Evolutionary conservation across 2,888 invertebrate species (phyloP).

Genomic region (Tortricodes alternella): DNA sequence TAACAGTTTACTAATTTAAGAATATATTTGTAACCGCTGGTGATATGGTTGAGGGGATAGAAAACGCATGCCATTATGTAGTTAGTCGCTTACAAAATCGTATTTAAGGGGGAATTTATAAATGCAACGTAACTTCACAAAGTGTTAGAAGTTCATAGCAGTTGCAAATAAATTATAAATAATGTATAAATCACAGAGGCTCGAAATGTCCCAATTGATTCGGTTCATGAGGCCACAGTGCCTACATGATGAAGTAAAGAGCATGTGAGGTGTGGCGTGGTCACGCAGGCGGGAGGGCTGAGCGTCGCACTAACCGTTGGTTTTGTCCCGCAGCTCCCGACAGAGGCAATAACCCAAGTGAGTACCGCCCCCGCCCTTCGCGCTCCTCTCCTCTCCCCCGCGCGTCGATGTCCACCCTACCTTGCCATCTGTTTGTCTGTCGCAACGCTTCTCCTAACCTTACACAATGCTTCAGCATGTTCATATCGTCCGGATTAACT

Average conservation of each 20-base stretch:
- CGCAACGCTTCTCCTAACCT: background rate
- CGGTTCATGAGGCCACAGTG: too few relatives aligned
- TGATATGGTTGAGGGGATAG: background rate
- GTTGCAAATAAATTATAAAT: too few relatives aligned
- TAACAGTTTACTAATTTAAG: background rate
- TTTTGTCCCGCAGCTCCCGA: conserved; percentile 90
- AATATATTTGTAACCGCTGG: background rate
- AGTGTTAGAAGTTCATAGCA: too few relatives aligned
- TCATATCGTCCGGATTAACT: background rate
- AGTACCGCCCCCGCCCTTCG: conserved; percentile 80
- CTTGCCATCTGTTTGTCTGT: background rate
- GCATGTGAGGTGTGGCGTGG: too few relatives aligned
- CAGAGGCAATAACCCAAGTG: conserved; percentile 94
- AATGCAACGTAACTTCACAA: too few relatives aligned
- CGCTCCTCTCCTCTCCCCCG: conserved; percentile 18
- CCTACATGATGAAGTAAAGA: too few relatives aligned
- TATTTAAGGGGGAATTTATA: too few relatives aligned
- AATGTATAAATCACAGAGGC: too few relatives aligned
- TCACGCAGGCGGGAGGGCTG: conserved; percentile 5
- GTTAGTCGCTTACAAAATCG: background rate
- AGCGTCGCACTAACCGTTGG: conserved; percentile 53
- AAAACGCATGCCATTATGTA: background rate
- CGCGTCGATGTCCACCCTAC: background rate
- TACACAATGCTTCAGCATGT: background rate
- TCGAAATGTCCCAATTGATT: too few relatives aligned